phyloP scores from a whole-genome alignment of 2,113 vertebrate species.

The Neotoma lepida region DNA sequence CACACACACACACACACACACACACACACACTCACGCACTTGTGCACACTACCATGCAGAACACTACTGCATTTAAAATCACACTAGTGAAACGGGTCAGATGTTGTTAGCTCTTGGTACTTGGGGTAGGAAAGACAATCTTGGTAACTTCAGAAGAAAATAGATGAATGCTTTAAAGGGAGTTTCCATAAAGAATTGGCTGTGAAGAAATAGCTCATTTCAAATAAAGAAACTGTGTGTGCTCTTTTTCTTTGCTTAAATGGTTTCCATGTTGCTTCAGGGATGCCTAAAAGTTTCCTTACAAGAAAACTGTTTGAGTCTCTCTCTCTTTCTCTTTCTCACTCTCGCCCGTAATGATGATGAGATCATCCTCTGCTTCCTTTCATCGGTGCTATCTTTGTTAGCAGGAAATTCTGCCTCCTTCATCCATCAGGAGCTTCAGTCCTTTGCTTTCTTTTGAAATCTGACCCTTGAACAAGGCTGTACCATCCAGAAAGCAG shows the following conservation, averaged over 20 bases:
- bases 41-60: not conserved
- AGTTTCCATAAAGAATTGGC: constrained; percentile 26
- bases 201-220: constrained; percentile 37
- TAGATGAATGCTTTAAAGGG: not conserved
- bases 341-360: not conserved
- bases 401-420: constrained; percentile 66
- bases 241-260: constrained; percentile 31
- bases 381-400: constrained; percentile 59
- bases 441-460: constrained; percentile 75
- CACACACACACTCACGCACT: not conserved
- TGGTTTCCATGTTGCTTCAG: constrained; percentile 40
- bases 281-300: constrained; percentile 53
- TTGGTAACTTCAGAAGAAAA: not conserved
- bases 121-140: not conserved
- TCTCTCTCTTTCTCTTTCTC: not conserved
- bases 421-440: constrained; percentile 71
- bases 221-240: not conserved
- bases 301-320: not conserved
- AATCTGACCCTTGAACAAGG: constrained; percentile 78
- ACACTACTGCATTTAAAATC: not conserved
- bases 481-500: constrained; percentile 70
- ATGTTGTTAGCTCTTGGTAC: not conserved
- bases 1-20: not conserved
- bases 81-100: not conserved
- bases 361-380: constrained; percentile 52